Base-by-base conservation (phyloP, 2,888 invertebrate genomes). In the Diarsia brunnea region DNA sequence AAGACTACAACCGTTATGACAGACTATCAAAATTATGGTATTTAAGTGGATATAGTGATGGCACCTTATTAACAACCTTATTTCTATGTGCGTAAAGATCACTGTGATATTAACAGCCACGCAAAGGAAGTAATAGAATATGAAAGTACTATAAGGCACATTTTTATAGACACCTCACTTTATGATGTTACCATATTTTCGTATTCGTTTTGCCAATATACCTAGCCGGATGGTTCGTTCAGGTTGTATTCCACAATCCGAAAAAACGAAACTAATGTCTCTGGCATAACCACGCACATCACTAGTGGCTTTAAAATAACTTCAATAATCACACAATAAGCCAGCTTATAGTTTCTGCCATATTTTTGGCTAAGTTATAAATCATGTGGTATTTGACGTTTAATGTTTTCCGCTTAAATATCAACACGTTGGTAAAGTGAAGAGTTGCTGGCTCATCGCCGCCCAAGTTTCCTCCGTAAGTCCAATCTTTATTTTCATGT, bases 371-470 rank as follows among this genome's bases (percentile, higher is more conserved):
- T 45, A 16, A 66, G n/a, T 38, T 27, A 4, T 73, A 73, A 66
- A 53, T 66, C 65, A 53, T 60, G 8, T 58, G 24, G 38, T 53
- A 69, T 63, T 79, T 55, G n/a, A 55, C 47, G 24, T 80, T 53
- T 21, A 43, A 47, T 38, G 67, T 43, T 43, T 82, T 31, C 27
- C 19, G 47, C 53, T 49, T 19, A 24, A 51, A 69, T 21, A 58
- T 43, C 38, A 61, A 60, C 47, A 43, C 55, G 49, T 43, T 24
- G 47, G 45, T 47, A 43, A 43, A 68, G 38, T 47, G 21, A 66
- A 71, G 27, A 67, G 47, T 38, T 63, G 63, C 68, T 66, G 73
- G 63, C 21, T 76, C 85, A 84, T 73, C 61, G 60, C 51, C 58
- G 68, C 45, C 38, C 68, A 81, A 81, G 73, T 82, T 65, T 65